Evolutionary conservation across 2,888 invertebrate species (phyloP).

Genomic region (Notodromas monacha): DNA sequence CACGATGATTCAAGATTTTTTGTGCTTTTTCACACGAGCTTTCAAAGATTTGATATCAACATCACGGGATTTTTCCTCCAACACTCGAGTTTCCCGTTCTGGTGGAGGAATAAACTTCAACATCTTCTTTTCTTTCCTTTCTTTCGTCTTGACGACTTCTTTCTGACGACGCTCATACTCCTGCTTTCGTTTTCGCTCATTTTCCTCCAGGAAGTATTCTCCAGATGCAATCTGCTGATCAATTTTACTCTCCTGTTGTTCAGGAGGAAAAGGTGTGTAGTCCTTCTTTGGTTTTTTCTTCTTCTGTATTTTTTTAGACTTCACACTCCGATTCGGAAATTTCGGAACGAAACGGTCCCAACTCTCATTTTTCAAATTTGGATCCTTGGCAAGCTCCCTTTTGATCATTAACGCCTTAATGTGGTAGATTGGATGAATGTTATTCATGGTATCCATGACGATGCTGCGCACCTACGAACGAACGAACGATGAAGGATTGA

Average conservation of each 20-base stretch:
- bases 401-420: slow-evolving; percentile 80
- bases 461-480: too few species aligned
- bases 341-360: slow-evolving; percentile 92
- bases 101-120: slow-evolving; percentile 48
- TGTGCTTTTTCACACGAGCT: slow-evolving; percentile 39
- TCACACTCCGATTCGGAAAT: slow-evolving; percentile 59
- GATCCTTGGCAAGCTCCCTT: slow-evolving; percentile 68
- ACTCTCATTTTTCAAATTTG: slow-evolving; percentile 57
- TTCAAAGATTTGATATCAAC: slow-evolving; percentile 37
- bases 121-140: slow-evolving; percentile 37
- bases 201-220: slow-evolving; percentile 71
- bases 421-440: slow-evolving; percentile 61
- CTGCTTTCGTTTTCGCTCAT: slow-evolving; percentile 31
- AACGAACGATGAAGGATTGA: too few species aligned
- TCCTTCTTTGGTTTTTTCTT: slow-evolving; percentile 60
- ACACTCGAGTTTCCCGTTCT: slow-evolving; percentile 19
- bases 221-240: slow-evolving; percentile 77
- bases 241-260: slow-evolving; percentile 60
- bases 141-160: slow-evolving; percentile 34
- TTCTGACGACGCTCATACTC: slow-evolving; percentile 41
- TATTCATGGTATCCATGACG: slow-evolving; percentile 87
- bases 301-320: slow-evolving; percentile 53
- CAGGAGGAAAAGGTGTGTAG: slow-evolving; percentile 91
- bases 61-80: slow-evolving; percentile 13
- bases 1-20: too few species aligned